Percentiles rank a stretch among this genome's conserved stretches.
Evolutionary conservation across 2,888 invertebrate genomes (phyloP).

Genomic region (Amblyjoppa proteus): DNA sequence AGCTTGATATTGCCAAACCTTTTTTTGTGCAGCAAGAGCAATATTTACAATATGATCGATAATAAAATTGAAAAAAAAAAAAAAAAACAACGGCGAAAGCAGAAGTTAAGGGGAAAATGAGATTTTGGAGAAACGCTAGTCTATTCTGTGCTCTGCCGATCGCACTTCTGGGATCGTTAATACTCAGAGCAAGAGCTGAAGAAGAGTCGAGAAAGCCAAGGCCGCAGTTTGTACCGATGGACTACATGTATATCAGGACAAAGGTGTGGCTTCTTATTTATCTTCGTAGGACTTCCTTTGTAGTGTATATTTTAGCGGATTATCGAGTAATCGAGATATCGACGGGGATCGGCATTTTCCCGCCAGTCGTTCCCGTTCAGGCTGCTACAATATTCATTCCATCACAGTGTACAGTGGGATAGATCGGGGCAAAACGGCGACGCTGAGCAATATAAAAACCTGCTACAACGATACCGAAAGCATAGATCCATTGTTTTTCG

Average conservation of each 20-base stretch:
- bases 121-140: constrained; percentile 66
- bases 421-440: too few species aligned
- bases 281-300: constrained; percentile 8
- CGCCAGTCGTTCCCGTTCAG: not conserved
- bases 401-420: not conserved
- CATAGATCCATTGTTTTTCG: too few species aligned
- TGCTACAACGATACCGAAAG: too few species aligned
- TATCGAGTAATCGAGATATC: not conserved
- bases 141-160: constrained; percentile 67
- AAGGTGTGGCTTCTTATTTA: constrained; percentile 71
- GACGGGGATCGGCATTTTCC: not conserved
- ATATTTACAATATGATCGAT: not conserved
- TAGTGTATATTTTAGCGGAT: not conserved
- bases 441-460: too few species aligned
- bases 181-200: constrained; percentile 45
- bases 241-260: constrained; percentile 72
- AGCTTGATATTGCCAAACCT: too few species aligned
- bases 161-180: constrained; percentile 58
- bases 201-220: constrained; percentile 70
- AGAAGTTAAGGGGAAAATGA: constrained; percentile 34
- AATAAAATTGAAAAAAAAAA: not conserved
- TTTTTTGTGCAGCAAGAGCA: too few species aligned
- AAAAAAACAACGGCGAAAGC: not conserved
- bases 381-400: not conserved
- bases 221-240: constrained; percentile 72